Conservation (phyloP, 2,113 vertebrate genomes). For the Embiotoca jacksoni region DNA sequence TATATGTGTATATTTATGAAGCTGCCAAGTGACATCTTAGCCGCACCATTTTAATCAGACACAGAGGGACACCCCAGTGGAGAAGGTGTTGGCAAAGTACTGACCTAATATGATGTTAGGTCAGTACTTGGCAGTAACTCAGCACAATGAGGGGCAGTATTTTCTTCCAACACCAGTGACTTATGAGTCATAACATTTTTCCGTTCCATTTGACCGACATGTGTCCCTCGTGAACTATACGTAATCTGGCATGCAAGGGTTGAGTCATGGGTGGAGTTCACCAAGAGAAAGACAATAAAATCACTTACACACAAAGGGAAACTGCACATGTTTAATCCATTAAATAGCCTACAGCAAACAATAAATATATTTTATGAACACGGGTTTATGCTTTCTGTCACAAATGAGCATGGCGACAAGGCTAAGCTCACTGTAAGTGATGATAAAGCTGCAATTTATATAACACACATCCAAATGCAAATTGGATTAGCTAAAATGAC, state of each 20-base stretch:
- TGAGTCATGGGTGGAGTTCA: slow-evolving; percentile 37
- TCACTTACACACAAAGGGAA: not conserved
- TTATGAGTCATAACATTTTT: slow-evolving; percentile 26
- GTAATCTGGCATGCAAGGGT: slow-evolving; percentile 17
- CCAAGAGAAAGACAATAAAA: slow-evolving; percentile 2
- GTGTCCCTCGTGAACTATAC: slow-evolving; percentile 23
- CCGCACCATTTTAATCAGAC: slow-evolving; percentile 1
- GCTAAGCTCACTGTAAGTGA: no score
- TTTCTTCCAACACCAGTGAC: slow-evolving; percentile 10
- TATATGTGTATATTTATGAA: not conserved
- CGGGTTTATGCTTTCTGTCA: not conserved
- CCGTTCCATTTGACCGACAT: slow-evolving; percentile 20
- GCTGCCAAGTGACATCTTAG: slow-evolving; percentile 16
- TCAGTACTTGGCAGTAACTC: slow-evolving; percentile 16
- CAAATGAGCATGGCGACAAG: no score
- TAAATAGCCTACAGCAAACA: not conserved
- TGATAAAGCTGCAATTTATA: no score
- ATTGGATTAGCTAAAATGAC: not conserved
- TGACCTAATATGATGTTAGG: slow-evolving; percentile 6
- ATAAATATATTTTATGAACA: not conserved
- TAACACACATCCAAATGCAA: no score
- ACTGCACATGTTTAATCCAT: not conserved
- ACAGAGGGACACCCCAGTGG: not conserved
- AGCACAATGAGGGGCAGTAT: slow-evolving; percentile 18
- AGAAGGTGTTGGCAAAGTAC: slow-evolving; percentile 13